Evolutionary conservation across 2,888 invertebrate genomes (phyloP).

Genomic region (Pandemis corylana): DNA sequence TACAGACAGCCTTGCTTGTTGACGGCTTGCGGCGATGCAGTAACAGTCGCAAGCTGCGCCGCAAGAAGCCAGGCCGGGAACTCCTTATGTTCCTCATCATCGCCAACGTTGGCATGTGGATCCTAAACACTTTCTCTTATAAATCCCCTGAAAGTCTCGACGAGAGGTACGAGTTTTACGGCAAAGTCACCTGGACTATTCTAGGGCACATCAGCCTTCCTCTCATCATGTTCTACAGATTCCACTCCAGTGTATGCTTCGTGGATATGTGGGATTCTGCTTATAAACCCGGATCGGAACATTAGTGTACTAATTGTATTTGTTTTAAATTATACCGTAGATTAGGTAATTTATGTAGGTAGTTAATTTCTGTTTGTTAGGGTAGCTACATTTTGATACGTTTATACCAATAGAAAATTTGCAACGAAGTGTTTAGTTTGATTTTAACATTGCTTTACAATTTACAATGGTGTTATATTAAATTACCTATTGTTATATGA

Average conservation of each 20-base stretch:
- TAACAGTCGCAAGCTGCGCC: constrained; percentile 86
- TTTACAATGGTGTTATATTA: neutral
- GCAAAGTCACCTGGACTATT: constrained; percentile 89
- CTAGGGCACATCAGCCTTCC: constrained; percentile 90
- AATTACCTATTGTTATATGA: no score
- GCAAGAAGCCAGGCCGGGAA: constrained; percentile 90
- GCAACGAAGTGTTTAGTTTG: neutral
- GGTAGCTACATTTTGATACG: constrained; percentile 9
- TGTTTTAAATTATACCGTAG: constrained; percentile 12
- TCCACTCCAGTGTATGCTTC: constrained; percentile 91
- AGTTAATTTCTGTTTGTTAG: neutral
- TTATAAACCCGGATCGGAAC: constrained; percentile 85
- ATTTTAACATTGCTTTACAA: neutral
- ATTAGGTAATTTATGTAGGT: neutral
- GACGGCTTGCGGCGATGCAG: constrained; percentile 91
- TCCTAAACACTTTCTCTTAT: constrained; percentile 88
- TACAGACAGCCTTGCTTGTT: constrained; percentile 90
- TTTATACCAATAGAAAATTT: neutral
- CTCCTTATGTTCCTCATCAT: constrained; percentile 91
- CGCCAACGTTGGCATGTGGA: constrained; percentile 91
- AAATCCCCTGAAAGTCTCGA: constrained; percentile 80
- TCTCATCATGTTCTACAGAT: constrained; percentile 91
- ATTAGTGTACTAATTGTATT: constrained; percentile 51
- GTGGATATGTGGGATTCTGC: constrained; percentile 92
- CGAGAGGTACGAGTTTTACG: constrained; percentile 88